A percentile compares a stretch with the other conserved stretches of the same genome.
phyloP scores from a whole-genome alignment of 1,140 invertebrate species.

The Ips typographus region DNA sequence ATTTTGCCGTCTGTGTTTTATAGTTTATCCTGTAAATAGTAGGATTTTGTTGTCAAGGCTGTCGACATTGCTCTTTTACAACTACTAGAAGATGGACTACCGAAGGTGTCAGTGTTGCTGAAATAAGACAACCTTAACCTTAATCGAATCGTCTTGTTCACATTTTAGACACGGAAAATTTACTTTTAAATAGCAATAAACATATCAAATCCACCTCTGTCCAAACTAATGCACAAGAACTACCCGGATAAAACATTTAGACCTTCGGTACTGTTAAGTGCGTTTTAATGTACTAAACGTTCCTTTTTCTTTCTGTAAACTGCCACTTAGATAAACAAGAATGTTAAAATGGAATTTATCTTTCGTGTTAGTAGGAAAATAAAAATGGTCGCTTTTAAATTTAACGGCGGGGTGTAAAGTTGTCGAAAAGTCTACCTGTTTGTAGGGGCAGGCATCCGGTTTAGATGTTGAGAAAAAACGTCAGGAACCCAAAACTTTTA shows the following conservation, averaged over 20 bases:
- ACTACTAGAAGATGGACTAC: not conserved
- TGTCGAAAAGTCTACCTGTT: not conserved
- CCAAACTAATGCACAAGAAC: conserved; percentile 1
- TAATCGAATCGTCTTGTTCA: too few species aligned
- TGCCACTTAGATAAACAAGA: conserved; percentile 43
- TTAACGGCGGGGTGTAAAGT: conserved; percentile 18
- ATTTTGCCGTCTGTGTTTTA: not conserved
- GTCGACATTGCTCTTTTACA: too few species aligned
- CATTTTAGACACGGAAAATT: too few species aligned
- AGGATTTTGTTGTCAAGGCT: too few species aligned
- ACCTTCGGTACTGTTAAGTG: conserved; percentile 45
- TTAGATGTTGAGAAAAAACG: too few species aligned
- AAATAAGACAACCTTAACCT: not conserved
- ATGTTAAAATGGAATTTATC: conserved; percentile 30
- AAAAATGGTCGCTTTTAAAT: conserved; percentile 11
- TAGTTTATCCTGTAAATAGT: not conserved
- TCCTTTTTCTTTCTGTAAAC: conserved; percentile 42
- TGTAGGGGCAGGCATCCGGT: not conserved
- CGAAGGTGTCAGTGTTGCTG: not conserved
- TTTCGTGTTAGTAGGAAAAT: conserved; percentile 20
- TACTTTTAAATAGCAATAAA: not conserved
- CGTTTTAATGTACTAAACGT: conserved; percentile 46
- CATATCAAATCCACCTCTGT: conserved; percentile 6
- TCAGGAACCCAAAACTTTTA: too few species aligned
- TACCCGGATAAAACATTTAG: conserved; percentile 36